Base-by-base conservation (phyloP, 2,113 vertebrate genomes). In the Spea multiplicata region DNA sequence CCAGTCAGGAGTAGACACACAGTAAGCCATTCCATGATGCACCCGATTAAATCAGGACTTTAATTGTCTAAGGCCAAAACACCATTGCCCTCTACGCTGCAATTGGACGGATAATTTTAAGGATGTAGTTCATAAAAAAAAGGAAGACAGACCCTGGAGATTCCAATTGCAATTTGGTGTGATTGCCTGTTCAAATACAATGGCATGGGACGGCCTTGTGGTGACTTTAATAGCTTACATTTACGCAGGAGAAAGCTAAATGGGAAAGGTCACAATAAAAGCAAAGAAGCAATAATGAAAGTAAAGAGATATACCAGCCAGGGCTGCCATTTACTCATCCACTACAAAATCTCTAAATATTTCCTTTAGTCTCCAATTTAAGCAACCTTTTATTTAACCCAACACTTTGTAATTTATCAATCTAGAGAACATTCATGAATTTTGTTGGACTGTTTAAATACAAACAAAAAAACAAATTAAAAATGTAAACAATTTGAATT, bases 1-100 rank as follows among this genome's bases (percentile, higher is more conserved):
- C 75, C 66, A 61, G 66, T 69, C n/a, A 76, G 53, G 69, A 69
- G n/a, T 5, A 7, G 53, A 16, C 50, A 8, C 66, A 61, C 53
- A 45, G 55, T 57, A 16, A 48, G 52, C 9, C 10, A 76, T 69
- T 69, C 16, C 3, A 69, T 8, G 30, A 61, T 61, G 52, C 47
- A 76, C 53, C 75, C 75, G 69, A 76, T 76, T 76, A 76, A 69
- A 76, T 17, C 4, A 5, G 46, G 66, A 66, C 75, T 64, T 78
- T 78, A 71, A 78, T 78, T 71, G 53, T 71, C 53, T 71, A 8
- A n/a, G 12, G 17, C 13, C 76, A 67, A 78, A 71, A 64, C 55
- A 71, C 47, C 61, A 64, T 52, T 45, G 30, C 68, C 44, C 48
- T 17, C 59, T 59, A 14, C 69, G 53, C 16, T 61, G 61, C 75